Evolutionary conservation across 2,888 invertebrate species (phyloP), one percentile per base, ranked within the genome.

Genomic region (Stramonita haemastoma): DNA sequence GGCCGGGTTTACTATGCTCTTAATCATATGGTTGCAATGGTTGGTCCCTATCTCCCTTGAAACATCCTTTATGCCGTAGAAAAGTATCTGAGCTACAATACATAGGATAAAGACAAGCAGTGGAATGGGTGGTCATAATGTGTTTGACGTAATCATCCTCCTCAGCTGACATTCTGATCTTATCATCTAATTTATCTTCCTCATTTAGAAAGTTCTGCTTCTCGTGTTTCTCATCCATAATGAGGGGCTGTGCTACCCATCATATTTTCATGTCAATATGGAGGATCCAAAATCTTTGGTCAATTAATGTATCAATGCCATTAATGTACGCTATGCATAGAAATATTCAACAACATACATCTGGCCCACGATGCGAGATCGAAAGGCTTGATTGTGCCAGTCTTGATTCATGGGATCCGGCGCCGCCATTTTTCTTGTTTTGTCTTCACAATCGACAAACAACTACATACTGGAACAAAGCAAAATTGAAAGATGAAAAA

Each of bases 331-430:
- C 46, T 15, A 13, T n/a, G 17, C 6, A 17, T 4, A 70, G 26
- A 29, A 70, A 29, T 34, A 29, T 86, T 29, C 6, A 86, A 73
- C 36, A 57, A 89, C 92, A 92, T 93, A 94, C 95, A 95, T 94
- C 88, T 94, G 94, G 1, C 90, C 90, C 13, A 94, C 93, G 36
- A 95, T 93, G 92, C 94, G 94, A 60, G 93, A 91, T 17, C 95
- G 92, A 91, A 94, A 95, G 34, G 90, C 91, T 89, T 92, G 93
- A 87, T 93, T 93, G 89, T 92, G 90, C 95, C 95, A 95, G 89
- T 94, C 95, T 60, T 90, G 89, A 22, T 73, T 83, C 89, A 86
- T 83, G 5, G 89, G 90, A 36, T 94, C 94, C 13, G 89, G 90
- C 36, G 93, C 94, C 79, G 94, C 93, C 93, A 94, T 93, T 70